phyloP scores from a whole-genome alignment of 2,888 invertebrate species.

The Cinara cedri region DNA sequence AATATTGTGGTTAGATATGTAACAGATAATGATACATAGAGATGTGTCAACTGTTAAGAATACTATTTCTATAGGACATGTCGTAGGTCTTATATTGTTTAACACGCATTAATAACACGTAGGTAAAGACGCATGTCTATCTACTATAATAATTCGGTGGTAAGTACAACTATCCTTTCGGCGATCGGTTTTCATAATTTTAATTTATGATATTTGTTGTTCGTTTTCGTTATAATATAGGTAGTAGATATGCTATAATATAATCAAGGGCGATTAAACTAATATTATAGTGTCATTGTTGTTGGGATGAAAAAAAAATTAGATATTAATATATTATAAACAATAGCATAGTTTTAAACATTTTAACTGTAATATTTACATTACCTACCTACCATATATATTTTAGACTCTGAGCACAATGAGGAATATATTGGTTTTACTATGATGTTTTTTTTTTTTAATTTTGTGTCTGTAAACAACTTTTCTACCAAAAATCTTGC shows the following conservation, averaged over 20 bases:
- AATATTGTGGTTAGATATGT: no score
- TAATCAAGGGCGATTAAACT: slow-evolving; percentile 12
- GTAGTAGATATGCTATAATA: no score
- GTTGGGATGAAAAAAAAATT: slow-evolving; percentile 5
- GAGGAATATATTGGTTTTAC: no score
- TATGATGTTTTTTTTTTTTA: no score
- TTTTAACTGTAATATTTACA: no score
- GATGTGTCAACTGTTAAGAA: not conserved
- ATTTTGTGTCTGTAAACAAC: no score
- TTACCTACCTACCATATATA: not conserved
- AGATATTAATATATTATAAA: slow-evolving; percentile 7
- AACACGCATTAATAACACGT: not conserved
- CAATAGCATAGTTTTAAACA: not conserved
- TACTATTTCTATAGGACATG: not conserved
- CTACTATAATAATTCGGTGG: slow-evolving; percentile 21
- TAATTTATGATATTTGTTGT: not conserved
- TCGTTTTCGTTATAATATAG: not conserved
- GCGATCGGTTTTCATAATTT: not conserved
- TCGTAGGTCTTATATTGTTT: slow-evolving; percentile 8
- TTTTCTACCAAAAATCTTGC: no score
- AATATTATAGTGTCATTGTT: slow-evolving; percentile 34
- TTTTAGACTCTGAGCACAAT: no score
- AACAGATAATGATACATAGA: not conserved
- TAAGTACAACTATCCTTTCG: slow-evolving; percentile 19
- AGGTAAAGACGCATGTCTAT: not conserved